phyloP scores from a whole-genome alignment of 2,113 vertebrate species.

The Xenopus laevis region DNA sequence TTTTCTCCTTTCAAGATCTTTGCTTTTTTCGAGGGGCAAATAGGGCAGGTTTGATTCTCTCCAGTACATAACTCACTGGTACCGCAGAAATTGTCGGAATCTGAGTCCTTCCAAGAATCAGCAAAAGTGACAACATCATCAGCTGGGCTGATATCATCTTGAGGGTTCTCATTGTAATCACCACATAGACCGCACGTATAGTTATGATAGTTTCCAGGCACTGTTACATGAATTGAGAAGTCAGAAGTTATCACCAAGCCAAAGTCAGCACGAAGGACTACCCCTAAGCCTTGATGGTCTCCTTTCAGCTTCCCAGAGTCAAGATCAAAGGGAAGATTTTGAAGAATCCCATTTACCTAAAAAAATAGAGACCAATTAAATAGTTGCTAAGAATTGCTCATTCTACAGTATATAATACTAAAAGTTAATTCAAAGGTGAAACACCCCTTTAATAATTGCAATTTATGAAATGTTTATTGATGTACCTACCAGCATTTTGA shows the following conservation, averaged over 20 bases:
- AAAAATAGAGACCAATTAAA: background rate
- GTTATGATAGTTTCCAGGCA: conserved; percentile 50
- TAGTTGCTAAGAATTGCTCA: no score
- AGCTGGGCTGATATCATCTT: conserved; percentile 29
- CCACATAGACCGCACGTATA: conserved; percentile 61
- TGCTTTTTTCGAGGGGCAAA: conserved; percentile 42
- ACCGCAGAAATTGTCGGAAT: conserved; percentile 42
- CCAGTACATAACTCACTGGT: conserved; percentile 12
- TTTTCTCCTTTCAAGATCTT: conserved; percentile 32
- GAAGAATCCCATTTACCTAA: conserved; percentile 60
- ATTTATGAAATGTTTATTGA: background rate
- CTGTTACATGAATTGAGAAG: conserved; percentile 45
- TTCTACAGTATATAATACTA: no score
- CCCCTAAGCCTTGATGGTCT: conserved; percentile 20
- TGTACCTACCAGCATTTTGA: conserved; percentile 50
- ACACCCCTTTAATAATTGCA: no score
- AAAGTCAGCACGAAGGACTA: conserved; percentile 47
- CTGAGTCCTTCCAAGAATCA: conserved; percentile 60
- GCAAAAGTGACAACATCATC: conserved; percentile 52
- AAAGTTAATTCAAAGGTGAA: no score
- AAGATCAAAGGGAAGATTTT: conserved; percentile 49
- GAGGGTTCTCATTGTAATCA: conserved; percentile 63
- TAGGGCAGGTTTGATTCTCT: conserved; percentile 41
- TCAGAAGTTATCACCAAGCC: conserved; percentile 52
- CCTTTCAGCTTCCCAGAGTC: conserved; percentile 38